phyloP scores from a whole-genome alignment of 1,140 invertebrate species.

The Rhynchophorus ferrugineus region DNA sequence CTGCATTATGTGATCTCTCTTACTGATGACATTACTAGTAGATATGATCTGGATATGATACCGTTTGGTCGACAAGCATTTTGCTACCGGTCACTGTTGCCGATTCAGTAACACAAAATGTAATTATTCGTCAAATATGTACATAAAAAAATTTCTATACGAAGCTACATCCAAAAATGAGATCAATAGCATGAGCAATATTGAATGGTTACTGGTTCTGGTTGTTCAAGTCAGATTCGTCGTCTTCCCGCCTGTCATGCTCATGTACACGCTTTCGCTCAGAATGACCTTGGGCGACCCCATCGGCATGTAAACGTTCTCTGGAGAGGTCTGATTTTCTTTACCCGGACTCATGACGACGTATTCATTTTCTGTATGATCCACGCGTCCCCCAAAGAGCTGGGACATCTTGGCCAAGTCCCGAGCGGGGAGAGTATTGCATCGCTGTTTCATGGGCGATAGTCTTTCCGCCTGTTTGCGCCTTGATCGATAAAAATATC shows the following conservation, averaged over 20 bases:
- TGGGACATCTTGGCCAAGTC: constrained; percentile 31
- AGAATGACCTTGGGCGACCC: constrained; percentile 25
- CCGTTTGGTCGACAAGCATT: too few species aligned
- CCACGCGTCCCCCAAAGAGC: constrained; percentile 22
- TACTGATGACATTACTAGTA: too few species aligned
- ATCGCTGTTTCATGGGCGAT: constrained; percentile 26
- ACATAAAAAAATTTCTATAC: too few species aligned
- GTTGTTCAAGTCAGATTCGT: neutral
- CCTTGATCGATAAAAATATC: too few species aligned
- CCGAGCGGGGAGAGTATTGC: constrained; percentile 33
- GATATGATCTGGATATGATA: too few species aligned
- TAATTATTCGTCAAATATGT: too few species aligned
- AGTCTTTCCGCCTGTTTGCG: neutral
- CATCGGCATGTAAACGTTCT: constrained; percentile 35
- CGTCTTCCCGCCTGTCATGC: constrained; percentile 27
- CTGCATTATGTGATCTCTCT: too few species aligned
- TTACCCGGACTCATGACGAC: constrained; percentile 33
- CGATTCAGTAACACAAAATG: too few species aligned
- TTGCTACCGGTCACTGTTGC: too few species aligned
- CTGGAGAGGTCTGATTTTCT: constrained; percentile 17
- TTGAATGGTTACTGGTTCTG: neutral
- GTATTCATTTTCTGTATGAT: constrained; percentile 29
- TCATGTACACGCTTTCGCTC: constrained; percentile 32
- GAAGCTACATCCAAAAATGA: too few species aligned
- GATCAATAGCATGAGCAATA: neutral